phyloP scores from a whole-genome alignment of 2,113 vertebrate species.

The Oophaga pumilio region DNA sequence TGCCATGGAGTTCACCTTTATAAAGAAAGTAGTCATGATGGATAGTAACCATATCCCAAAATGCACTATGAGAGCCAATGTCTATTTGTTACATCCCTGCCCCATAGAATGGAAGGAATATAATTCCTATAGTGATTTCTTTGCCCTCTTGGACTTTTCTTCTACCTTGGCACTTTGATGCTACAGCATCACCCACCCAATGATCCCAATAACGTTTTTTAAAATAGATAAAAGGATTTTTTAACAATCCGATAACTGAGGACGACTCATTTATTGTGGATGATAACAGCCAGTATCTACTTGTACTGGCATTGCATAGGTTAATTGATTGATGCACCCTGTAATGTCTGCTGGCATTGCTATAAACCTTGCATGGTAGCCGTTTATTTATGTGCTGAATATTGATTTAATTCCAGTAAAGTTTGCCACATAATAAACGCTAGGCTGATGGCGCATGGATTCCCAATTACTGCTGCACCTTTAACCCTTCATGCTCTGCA shows the following conservation, averaged over 20 bases:
- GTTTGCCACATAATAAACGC: constrained; percentile 3
- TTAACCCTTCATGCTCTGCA: constrained; percentile 25
- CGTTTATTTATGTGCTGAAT: constrained; percentile 18
- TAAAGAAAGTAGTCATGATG: not conserved
- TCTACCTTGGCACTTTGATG: not conserved
- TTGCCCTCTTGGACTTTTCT: not conserved
- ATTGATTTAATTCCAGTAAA: constrained; percentile 42
- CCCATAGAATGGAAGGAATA: not conserved
- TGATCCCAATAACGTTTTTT: not conserved
- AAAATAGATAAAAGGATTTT: not conserved
- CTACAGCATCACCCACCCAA: not conserved
- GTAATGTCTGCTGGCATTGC: not conserved
- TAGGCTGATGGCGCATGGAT: not conserved
- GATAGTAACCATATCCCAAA: not conserved
- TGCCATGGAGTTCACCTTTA: too few species aligned
- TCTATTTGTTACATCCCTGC: not conserved
- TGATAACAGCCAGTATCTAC: not conserved
- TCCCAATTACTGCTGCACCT: constrained; percentile 29
- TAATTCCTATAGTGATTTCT: not conserved
- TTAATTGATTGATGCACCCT: not conserved
- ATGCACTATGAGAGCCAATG: not conserved
- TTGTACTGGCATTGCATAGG: not conserved
- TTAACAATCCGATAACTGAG: not conserved
- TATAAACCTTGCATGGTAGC: not conserved
- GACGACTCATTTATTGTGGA: not conserved